Evolutionary conservation across 64 coral and sea anemone species (phyloP), one percentile per base, ranked within the genome.

Genomic region (Astreopora myriophthalma): DNA sequence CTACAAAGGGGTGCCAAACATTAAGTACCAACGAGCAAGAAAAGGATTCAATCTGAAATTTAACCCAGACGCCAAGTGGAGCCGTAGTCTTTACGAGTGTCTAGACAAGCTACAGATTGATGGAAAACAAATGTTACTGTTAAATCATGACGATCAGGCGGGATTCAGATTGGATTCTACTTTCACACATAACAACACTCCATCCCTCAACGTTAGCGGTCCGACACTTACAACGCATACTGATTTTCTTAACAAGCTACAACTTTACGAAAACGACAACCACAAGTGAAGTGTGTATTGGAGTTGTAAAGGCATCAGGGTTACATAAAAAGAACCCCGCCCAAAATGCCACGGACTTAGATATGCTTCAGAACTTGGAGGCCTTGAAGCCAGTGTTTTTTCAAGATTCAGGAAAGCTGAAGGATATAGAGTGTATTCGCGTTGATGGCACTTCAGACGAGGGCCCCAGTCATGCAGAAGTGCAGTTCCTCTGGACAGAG

Each of bases 201-300:
- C 70, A 48, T 42, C 39, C 39, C 39, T 42, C 39, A 8, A 75
- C 90, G 13, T 46, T 68, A 48, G 73, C 52, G 30, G 35, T 73
- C 7, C 13, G 24, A 42, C 90, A 49, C 13, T 38, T 42, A 91
- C 89, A 13, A 91, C 52, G 3, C 90, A 87, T 38, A 93, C 91
- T 6, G 91, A 93, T 69, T 93, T 87, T 58, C 74, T 93, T 0
- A 93, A 93, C n/a, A 93, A 93, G 84, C 57, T 93, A 88, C 32
- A 93, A 87, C 28, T 93, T 93, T 16, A 69, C 74, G 20, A 69
- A 23, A 78, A 87, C 84, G 22, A 79, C 91, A 31, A 93, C 69
- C 30, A 87, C 83, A 26, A 87, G 84, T 28, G 73, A 87, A 80
- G 84, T 87, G 22, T 82, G 92, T 38, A 35, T 11, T 61, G 84